These are phyloP conservation scores for Drosophila mayri DNA, from an alignment of 1,140 invertebrate genomes.

Conservation along the genomic window DNA sequence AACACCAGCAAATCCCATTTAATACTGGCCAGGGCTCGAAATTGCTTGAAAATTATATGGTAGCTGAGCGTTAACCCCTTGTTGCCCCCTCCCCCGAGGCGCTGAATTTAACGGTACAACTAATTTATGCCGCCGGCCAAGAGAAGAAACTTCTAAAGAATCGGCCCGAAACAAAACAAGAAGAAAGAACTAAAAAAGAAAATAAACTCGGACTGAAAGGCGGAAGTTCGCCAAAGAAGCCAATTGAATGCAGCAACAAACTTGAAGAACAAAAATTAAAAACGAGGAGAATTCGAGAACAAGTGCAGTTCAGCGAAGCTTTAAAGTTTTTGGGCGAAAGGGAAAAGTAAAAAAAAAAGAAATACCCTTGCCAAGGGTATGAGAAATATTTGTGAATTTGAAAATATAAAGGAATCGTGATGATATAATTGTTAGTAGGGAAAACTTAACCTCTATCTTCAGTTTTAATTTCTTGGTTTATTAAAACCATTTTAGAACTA, in stretches of 20 bases:
- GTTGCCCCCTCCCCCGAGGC: not conserved
- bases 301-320: slow-evolving; percentile 52
- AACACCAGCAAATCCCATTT: slow-evolving; percentile 44
- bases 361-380: slow-evolving; percentile 39
- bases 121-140: slow-evolving; percentile 68
- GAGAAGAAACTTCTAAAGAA: slow-evolving; percentile 53
- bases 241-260: slow-evolving; percentile 68
- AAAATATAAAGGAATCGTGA: too few species aligned
- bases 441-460: not conserved
- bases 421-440: not conserved
- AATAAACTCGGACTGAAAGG: slow-evolving; percentile 42
- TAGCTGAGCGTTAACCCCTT: slow-evolving; percentile 20
- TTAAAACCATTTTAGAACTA: too few species aligned
- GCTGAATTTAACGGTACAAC: slow-evolving; percentile 59
- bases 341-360: slow-evolving; percentile 7
- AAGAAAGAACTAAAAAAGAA: slow-evolving; percentile 11
- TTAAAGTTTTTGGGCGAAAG: slow-evolving; percentile 51
- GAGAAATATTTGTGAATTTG: not conserved
- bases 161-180: slow-evolving; percentile 42
- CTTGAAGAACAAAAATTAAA: slow-evolving; percentile 19
- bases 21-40: slow-evolving; percentile 34
- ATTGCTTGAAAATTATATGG: slow-evolving; percentile 65
- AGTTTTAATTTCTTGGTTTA: too few species aligned
- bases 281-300: slow-evolving; percentile 27
- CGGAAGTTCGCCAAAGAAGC: slow-evolving; percentile 71